Percentiles rank a stretch among this genome's conserved stretches.
Evolutionary conservation across 2,888 invertebrate species (phyloP).

Genomic region (Xestia ashworthii): DNA sequence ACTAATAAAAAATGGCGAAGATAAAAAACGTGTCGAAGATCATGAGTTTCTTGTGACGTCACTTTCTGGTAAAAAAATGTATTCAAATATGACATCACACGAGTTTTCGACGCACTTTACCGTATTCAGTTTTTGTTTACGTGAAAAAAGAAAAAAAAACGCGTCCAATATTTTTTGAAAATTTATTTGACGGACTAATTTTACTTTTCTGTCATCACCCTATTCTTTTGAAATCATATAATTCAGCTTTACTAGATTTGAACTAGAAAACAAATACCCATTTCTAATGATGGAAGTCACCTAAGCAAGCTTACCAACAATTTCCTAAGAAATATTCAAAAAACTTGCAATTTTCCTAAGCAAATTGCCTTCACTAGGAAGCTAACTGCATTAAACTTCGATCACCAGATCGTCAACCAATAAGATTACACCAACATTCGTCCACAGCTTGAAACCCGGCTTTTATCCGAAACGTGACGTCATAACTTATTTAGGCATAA

Average conservation of each 20-base stretch:
- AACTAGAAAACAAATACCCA: not conserved
- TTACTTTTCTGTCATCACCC: too few species aligned
- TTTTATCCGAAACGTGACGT: slow-evolving; percentile 22
- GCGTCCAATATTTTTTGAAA: too few species aligned
- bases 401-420: slow-evolving; percentile 29
- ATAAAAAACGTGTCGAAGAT: too few species aligned
- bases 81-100: too few species aligned
- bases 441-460: slow-evolving; percentile 14
- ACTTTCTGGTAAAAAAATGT: too few species aligned
- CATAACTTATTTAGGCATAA: slow-evolving; percentile 54
- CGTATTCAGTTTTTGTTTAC: too few species aligned
- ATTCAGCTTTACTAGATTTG: not conserved
- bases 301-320: not conserved
- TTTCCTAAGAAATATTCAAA: not conserved
- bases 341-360: not conserved
- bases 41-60: too few species aligned
- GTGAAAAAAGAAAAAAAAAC: too few species aligned
- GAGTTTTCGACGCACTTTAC: too few species aligned
- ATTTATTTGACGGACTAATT: too few species aligned
- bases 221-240: too few species aligned
- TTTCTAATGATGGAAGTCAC: not conserved
- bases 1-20: too few species aligned
- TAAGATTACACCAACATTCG: slow-evolving; percentile 35
- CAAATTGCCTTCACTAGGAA: not conserved
- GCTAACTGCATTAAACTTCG: slow-evolving; percentile 26